Evolutionary conservation across 2,113 vertebrate species (phyloP).

Genomic region (Campylomormyrus tamandua): DNA sequence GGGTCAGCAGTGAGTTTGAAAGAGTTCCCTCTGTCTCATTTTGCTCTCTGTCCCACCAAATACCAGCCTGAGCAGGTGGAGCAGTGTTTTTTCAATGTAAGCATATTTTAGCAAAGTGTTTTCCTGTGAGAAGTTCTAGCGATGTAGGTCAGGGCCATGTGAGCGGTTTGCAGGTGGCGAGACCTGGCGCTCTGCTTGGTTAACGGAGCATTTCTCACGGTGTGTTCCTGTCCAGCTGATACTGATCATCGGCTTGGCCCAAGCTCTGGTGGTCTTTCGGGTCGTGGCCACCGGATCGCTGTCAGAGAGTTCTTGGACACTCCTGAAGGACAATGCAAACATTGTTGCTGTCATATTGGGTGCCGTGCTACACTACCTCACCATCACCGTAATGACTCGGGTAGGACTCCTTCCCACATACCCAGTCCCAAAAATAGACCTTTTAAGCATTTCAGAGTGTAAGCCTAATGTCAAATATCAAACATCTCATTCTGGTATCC

Average conservation of each 20-base stretch:
- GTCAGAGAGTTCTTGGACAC: conserved; percentile 29
- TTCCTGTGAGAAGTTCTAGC: background rate
- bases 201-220: conserved; percentile 21
- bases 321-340: conserved; percentile 60
- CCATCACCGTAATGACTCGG: conserved; percentile 76
- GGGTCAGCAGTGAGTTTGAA: background rate
- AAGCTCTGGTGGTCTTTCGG: conserved; percentile 73
- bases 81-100: background rate
- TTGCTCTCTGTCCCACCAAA: background rate
- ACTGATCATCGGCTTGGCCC: conserved; percentile 73
- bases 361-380: conserved; percentile 79
- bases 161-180: background rate
- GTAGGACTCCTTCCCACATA: conserved; percentile 32
- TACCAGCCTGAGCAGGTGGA: background rate
- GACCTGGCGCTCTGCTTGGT: background rate
- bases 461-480: background rate
- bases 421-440: background rate
- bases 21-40: background rate
- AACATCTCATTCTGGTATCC: background rate
- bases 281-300: conserved; percentile 59
- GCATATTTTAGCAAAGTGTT: background rate
- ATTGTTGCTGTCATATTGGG: conserved; percentile 62
- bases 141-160: background rate
- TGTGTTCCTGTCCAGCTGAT: conserved; percentile 58
- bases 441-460: background rate